Base-by-base conservation (phyloP, 2,797 vertebrate species). In the Fistularia commersonii region DNA sequence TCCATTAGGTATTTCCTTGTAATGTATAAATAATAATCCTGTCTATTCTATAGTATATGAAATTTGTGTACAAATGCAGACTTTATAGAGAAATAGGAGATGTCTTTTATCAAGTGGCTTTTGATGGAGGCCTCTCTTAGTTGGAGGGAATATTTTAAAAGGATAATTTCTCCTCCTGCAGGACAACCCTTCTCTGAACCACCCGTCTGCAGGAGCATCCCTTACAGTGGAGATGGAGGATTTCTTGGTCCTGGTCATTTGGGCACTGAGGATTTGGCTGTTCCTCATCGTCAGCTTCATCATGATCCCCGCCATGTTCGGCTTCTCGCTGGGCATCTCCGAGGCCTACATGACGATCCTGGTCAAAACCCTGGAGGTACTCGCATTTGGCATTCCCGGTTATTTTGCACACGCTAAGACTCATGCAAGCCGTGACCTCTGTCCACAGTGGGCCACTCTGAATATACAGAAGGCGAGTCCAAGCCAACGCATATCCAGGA, bases 391-490 rank as follows among this genome's bases (percentile, higher is more conserved):
- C 23, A 6, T 7, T n/a, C 14, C 32, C 12, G 39, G 1, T 32
- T 14, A 3, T 8, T 39, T 3, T 11, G 11, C 11, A 12, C 13
- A 44, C 7, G 15, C 7, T 23, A 45, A 9, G 14, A 10, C 3
- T 8, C 38, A 7, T 11, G 37, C 8, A 48, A 48, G 3, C 13
- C 11, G 33, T 10, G 8, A 5, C 6, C 11, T 45, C 31, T 34
- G 51, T 33, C 56, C 54, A 6, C 81, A 99, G 97, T 99, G 97
- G 97, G 96, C 97, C 54, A 98, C 97, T 0, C 75, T 92, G 69
- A 91, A 93, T 48, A 93, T 99, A 65, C 87, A 98, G 79, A 93
- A 82, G 61, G 90, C 89, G 45, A 81, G 72, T 32, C 59, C 70
- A 58, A 89, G 91, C 23, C 73, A 86, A 8, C 61, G 68, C 11